Conservation (phyloP, 92 coral and sea anemone genomes). For the Zoanthus gigantus region DNA sequence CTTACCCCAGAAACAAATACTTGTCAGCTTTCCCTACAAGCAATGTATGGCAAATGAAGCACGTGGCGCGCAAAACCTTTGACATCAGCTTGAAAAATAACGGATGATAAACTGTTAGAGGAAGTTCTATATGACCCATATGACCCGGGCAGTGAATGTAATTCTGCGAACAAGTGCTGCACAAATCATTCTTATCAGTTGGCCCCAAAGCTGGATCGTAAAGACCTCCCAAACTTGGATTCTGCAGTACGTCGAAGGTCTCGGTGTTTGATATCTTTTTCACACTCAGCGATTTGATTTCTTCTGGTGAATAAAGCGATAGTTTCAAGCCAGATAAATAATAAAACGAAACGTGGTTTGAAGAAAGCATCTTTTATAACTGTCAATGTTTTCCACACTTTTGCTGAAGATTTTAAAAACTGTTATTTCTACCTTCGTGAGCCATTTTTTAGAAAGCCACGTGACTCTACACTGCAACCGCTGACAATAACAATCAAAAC, state of each 20-base stretch:
- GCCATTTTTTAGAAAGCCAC: slow-evolving; percentile 35
- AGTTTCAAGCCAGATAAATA: slow-evolving; percentile 81
- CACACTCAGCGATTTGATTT: slow-evolving; percentile 84
- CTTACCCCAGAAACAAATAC: slow-evolving; percentile 81
- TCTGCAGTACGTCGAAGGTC: slow-evolving; percentile 85
- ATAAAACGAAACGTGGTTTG: slow-evolving; percentile 80
- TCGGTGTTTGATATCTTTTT: slow-evolving; percentile 88
- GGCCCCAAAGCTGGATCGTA: slow-evolving; percentile 98
- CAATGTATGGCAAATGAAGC: slow-evolving; percentile 86
- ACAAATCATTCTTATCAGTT: slow-evolving; percentile 93
- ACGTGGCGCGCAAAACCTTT: slow-evolving; percentile 78
- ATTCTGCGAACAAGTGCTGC: slow-evolving; percentile 95
- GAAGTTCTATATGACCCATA: slow-evolving; percentile 93
- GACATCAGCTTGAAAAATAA: slow-evolving; percentile 84
- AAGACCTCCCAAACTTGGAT: slow-evolving; percentile 92
- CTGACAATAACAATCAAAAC: neutral
- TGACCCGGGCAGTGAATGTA: slow-evolving; percentile 93
- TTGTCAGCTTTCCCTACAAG: slow-evolving; percentile 65
- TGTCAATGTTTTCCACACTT: neutral
- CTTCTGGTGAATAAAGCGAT: slow-evolving; percentile 82
- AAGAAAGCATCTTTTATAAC: slow-evolving; percentile 67
- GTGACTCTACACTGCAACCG: slow-evolving; percentile 17
- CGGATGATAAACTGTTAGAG: slow-evolving; percentile 96
- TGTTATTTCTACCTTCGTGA: neutral
- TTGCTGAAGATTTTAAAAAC: neutral